Percentiles rank a stretch among this genome's conserved stretches.
Evolutionary conservation across 2,113 vertebrate species (phyloP).

Genomic region (Tachysurus vachellii): DNA sequence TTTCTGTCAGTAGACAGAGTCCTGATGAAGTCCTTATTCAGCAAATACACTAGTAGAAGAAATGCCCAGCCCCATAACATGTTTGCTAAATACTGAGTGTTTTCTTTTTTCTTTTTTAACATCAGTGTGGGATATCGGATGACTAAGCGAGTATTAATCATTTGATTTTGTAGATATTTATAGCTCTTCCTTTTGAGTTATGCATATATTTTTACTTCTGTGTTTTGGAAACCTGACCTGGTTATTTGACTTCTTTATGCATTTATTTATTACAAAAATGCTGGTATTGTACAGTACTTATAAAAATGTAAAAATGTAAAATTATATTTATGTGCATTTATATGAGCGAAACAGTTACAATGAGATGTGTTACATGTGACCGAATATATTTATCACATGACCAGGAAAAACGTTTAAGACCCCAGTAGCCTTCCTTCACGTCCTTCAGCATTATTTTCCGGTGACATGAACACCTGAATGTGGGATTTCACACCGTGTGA

Average conservation of each 20-base stretch:
- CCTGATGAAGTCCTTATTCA: conserved; percentile 14
- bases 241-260: background rate
- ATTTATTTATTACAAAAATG: background rate
- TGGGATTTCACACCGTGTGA: background rate
- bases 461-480: background rate
- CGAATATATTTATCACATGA: conserved; percentile 14
- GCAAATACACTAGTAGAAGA: background rate
- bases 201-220: background rate
- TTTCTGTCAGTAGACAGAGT: conserved; percentile 10
- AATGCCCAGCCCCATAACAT: background rate
- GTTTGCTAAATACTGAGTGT: background rate
- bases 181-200: too few species aligned
- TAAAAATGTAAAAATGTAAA: background rate
- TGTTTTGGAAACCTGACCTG: background rate
- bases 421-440: background rate
- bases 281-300: background rate
- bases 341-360: too few species aligned
- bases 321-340: background rate
- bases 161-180: background rate
- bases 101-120: background rate
- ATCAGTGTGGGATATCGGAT: background rate
- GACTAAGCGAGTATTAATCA: background rate
- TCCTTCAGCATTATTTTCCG: background rate
- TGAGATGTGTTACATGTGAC: background rate
- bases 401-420: background rate